These are phyloP conservation scores for Zoroaster sp. DNA, from an alignment of 53 echinoderm and acorn worm species.

Conservation along the genomic window DNA sequence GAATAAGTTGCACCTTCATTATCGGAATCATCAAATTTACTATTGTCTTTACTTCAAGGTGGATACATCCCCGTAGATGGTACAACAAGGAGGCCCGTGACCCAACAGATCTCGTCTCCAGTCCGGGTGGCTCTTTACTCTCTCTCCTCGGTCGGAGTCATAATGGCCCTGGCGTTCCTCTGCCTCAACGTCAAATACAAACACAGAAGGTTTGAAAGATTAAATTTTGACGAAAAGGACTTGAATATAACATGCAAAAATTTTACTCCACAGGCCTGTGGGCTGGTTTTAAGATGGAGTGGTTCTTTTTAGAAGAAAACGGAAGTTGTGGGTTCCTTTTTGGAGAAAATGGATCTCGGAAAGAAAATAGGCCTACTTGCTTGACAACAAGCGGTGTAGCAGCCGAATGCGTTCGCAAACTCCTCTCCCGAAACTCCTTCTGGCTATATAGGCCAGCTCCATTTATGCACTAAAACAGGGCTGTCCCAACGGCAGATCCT, in stretches of 20 bases:
- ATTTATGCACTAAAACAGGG: no score
- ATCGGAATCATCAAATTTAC: background rate
- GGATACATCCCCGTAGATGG: constrained; percentile 32
- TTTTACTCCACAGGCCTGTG: background rate
- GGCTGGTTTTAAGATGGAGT: background rate
- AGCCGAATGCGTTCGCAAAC: no score
- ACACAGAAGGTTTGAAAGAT: background rate
- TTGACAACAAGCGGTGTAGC: no score
- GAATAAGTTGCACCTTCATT: background rate
- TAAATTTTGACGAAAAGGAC: background rate
- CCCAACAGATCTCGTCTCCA: background rate
- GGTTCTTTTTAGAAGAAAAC: background rate
- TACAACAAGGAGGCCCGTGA: background rate
- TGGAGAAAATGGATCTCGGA: background rate
- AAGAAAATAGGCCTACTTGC: background rate
- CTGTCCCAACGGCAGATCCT: no score
- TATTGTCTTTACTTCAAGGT: constrained; percentile 27
- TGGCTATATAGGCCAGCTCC: no score
- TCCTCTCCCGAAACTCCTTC: no score
- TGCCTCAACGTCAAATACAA: constrained; percentile 19
- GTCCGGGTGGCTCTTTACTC: background rate
- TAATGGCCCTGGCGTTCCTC: constrained; percentile 24
- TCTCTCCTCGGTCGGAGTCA: background rate
- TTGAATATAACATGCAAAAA: background rate
- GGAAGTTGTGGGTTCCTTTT: background rate